These are phyloP conservation scores for Percopsis transmontana DNA, from an alignment of 2,113 vertebrate species.

Conservation along the genomic window DNA sequence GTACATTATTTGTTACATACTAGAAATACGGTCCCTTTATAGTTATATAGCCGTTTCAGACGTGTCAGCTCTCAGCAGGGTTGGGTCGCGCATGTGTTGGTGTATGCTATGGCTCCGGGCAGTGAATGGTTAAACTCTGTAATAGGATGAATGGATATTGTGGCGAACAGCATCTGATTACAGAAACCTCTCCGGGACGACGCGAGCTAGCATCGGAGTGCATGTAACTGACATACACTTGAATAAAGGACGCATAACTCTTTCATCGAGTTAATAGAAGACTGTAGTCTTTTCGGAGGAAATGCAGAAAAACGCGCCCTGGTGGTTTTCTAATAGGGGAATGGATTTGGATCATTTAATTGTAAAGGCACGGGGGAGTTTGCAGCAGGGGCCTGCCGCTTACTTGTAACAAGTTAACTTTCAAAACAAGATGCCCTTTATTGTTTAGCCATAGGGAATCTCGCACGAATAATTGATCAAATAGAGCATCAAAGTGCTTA, in stretches of 20 bases:
- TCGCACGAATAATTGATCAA: background rate
- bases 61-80: background rate
- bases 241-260: background rate
- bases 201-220: background rate
- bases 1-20: too few species aligned
- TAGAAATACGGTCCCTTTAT: too few species aligned
- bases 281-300: background rate
- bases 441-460: constrained; percentile 17
- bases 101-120: background rate
- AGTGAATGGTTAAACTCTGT: constrained; percentile 73
- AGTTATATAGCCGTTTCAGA: background rate
- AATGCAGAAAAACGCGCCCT: background rate
- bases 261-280: background rate
- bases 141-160: constrained; percentile 79
- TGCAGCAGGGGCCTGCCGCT: constrained; percentile 5
- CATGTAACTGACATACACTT: background rate
- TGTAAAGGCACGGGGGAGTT: background rate
- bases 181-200: constrained; percentile 29
- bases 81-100: background rate
- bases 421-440: constrained; percentile 28
- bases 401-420: constrained; percentile 26
- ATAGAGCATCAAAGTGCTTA: background rate
- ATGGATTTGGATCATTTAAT: background rate
- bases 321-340: background rate
- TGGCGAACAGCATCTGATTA: constrained; percentile 73